Evolutionary conservation across 2,113 vertebrate genomes (phyloP).

Genomic region (Odocoileus virginianus): DNA sequence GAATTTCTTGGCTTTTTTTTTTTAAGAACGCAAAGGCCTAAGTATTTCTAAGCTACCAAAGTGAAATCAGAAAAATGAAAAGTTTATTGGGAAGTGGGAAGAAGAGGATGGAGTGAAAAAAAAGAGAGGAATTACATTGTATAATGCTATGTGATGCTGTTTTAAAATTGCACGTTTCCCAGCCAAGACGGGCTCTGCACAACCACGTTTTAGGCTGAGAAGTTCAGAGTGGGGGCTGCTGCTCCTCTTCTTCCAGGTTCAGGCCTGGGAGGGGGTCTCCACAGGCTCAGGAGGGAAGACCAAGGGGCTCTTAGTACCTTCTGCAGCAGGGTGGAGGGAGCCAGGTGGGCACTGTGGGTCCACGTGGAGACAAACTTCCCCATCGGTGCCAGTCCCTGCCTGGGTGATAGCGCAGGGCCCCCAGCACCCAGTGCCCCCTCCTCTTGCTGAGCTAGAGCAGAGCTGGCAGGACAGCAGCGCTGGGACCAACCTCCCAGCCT

Average conservation of each 20-base stretch:
- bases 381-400: neutral
- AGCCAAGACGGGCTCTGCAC: neutral
- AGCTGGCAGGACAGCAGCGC: neutral
- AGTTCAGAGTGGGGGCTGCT: neutral
- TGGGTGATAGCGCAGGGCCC: neutral
- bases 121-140: neutral
- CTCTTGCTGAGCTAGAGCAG: neutral
- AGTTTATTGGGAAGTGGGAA: conserved; percentile 18
- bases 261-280: neutral
- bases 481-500: neutral
- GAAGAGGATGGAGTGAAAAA: neutral
- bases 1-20: neutral
- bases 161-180: neutral
- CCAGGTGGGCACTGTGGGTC: conserved; percentile 24
- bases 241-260: neutral
- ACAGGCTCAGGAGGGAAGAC: neutral
- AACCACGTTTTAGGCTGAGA: neutral
- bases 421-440: accelerated
- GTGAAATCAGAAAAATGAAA: conserved; percentile 40
- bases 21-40: neutral
- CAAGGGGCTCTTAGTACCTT: neutral
- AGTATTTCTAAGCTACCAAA: conserved; percentile 24
- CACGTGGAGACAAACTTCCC: conserved; percentile 31
- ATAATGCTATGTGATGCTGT: neutral
- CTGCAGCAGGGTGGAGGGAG: conserved; percentile 46